Conservation (phyloP, 2,888 invertebrate genomes). For the Caenorhabditis sp. region DNA sequence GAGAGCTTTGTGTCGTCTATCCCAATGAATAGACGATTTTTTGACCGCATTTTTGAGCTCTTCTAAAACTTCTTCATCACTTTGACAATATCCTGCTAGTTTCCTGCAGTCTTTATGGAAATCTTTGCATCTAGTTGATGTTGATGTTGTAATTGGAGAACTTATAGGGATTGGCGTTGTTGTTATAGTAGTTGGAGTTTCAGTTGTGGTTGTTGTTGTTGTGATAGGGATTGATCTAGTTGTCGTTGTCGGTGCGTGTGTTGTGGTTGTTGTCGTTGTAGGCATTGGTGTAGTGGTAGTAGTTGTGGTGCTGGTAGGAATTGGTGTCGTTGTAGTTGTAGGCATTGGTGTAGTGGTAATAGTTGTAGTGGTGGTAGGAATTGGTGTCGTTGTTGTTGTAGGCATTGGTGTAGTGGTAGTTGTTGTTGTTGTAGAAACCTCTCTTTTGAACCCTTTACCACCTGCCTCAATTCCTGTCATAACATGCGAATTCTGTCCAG, state of each 20-base stretch:
- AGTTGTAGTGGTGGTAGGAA: constrained; percentile 4
- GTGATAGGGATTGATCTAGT: background rate
- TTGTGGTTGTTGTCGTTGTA: constrained; percentile 9
- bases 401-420: background rate
- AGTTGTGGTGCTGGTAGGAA: constrained; percentile 2
- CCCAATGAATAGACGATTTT: constrained; percentile 6
- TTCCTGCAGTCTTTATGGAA: constrained; percentile 18
- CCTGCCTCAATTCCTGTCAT: constrained; percentile 33
- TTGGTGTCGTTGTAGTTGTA: background rate
- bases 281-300: constrained; percentile 13
- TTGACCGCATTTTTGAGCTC: constrained; percentile 14
- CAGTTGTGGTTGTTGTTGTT: constrained; percentile 7
- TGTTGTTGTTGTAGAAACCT: constrained; percentile 12
- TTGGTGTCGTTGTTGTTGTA: constrained; percentile 1
- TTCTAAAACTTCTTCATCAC: constrained; percentile 5
- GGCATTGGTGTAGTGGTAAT: background rate
- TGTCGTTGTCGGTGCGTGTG: constrained; percentile 4
- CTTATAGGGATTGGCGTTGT: constrained; percentile 1
- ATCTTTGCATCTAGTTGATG: constrained; percentile 15
- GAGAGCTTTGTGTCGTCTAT: constrained; percentile 6
- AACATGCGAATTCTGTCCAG: constrained; percentile 7
- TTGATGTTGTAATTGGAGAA: background rate
- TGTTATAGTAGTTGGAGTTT: constrained; percentile 10
- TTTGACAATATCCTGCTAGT: constrained; percentile 9
- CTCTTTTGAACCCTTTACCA: constrained; percentile 22